Evolutionary conservation across 1,140 invertebrate species (phyloP), one percentile per base, ranked within the genome.

Genomic region (Procambarus virginalis): DNA sequence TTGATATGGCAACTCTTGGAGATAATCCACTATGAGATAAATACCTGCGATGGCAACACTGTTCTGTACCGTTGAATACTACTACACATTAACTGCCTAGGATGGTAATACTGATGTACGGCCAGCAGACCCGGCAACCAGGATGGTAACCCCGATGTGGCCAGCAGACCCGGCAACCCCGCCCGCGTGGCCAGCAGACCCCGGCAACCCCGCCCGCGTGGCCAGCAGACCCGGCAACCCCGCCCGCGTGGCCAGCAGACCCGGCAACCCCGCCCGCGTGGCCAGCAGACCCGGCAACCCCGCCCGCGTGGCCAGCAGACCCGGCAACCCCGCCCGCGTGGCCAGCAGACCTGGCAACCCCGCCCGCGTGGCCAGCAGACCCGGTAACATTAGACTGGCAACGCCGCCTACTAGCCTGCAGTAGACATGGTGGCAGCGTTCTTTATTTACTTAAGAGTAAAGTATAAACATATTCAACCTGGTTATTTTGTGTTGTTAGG

Each of bases 1-100:
- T 45, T 60, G 49, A 58, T 76, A 78, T 73, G 86, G 80, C 77
- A 46, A 83, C 80, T 51, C 79, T 89, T 22, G 70, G 55, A 60
- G 70, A 83, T 79, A 17, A 89, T 64, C 86, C 68, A 46, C 55
- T 60, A 70, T 55, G 60, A 78, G 49, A 86, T 48, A 55, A 48
- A 78, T 10, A 78, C 34, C 17, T 49, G 8, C 8, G 51, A 75
- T n/a, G 75, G 73, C n/a, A 85, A 85, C 84, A 85, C 55, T 77
- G 80, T 3, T 68, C 55, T 46, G 22, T 70, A 22, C 51, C 51
- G 79, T 55, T 8, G 12, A 9, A 60, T 14, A 81, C 6, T 22
- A 73, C 22, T 6, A 3, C 68, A 34, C 68, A 6, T 34, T 22
- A 73, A 73, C 20, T 34, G 5, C 20, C 22, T 73, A 73, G 68